Evolutionary conservation across 2,888 invertebrate species (phyloP).

Genomic region (Lissonota sp.): DNA sequence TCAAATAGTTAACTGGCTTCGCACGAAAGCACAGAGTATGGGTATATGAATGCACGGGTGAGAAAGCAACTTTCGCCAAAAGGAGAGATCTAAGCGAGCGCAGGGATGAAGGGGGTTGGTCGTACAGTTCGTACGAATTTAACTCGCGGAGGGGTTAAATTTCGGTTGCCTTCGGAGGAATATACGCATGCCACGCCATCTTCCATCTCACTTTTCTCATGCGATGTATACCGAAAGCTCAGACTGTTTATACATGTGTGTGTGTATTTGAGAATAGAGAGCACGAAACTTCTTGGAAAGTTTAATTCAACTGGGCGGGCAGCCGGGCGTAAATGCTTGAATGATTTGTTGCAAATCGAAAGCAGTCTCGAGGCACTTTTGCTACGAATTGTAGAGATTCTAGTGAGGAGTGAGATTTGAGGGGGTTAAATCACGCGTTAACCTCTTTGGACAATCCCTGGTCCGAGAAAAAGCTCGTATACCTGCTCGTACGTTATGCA

Average conservation of each 20-base stretch:
- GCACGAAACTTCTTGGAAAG: slow-evolving; percentile 74
- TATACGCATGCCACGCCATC: slow-evolving; percentile 46
- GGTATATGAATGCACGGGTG: slow-evolving; percentile 65
- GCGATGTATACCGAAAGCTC: slow-evolving; percentile 40
- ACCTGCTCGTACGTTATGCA: no score
- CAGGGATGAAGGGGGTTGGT: slow-evolving; percentile 32
- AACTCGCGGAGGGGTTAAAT: slow-evolving; percentile 61
- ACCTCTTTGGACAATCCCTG: neutral
- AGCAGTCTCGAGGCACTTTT: slow-evolving; percentile 68
- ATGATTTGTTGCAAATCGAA: slow-evolving; percentile 81
- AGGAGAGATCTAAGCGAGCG: slow-evolving; percentile 68
- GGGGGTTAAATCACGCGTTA: neutral
- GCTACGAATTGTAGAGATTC: slow-evolving; percentile 44
- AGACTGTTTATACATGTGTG: slow-evolving; percentile 13
- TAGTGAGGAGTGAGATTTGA: neutral
- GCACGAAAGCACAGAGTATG: slow-evolving; percentile 68
- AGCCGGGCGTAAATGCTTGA: slow-evolving; percentile 77
- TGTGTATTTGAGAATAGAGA: slow-evolving; percentile 13
- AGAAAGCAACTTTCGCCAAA: slow-evolving; percentile 71
- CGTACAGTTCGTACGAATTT: slow-evolving; percentile 45
- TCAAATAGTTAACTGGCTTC: slow-evolving; percentile 78
- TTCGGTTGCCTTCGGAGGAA: slow-evolving; percentile 50
- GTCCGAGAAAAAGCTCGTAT: no score
- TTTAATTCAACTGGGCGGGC: slow-evolving; percentile 80
- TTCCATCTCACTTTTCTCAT: slow-evolving; percentile 53